Base-by-base conservation (phyloP, 2,888 invertebrate species). In the Meiosimyza platycephala region DNA sequence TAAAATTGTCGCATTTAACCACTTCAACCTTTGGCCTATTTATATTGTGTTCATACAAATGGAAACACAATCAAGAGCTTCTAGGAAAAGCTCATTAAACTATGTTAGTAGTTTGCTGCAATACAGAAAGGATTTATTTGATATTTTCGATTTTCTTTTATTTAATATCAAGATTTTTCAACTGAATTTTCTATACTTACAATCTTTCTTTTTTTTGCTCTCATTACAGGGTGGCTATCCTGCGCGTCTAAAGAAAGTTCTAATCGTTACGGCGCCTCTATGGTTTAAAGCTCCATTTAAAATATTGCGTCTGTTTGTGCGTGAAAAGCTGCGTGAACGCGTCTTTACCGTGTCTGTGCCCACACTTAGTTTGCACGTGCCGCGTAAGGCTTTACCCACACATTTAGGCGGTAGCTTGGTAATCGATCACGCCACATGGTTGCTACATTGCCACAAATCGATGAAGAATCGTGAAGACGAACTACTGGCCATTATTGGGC, bases 281-380 rank as follows among this genome's bases (percentile, higher is more conserved):
- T 98, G 98, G 98, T 98, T 98, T 89, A 97, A 97, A 88, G 98
- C 98, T 74, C 98, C 98, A 1, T 98, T 98, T 88, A 96, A 96
- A 85, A 96, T 98, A 84, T 90, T 98, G 70, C 92, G 98, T 71
- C 89, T 98, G 81, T 98, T 98, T 89, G 97, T 98, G 72, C 90
- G 97, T 76, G 98, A 98, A 88, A 98, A 98, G 88, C 89, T 98
- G 80, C 91, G 98, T 78, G 98, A 98, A 88, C 91, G 98, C 82
- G 98, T 98, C 76, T 97, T 94, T 88, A 98, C 97, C 47, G 96
- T 98, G 80, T 96, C 94, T 86, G 92, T 95, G 86, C 94, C 95
- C 75, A 96, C 97, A 88, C 90, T 98, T 79, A 91, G 92, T 78
- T 90, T 92, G 83, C 97, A 98, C 91, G 95, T 98, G 86, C 96